Evolutionary conservation across 2,888 invertebrate species (phyloP), one percentile per base, ranked within the genome.

Genomic region (Arrhopalites spinosus): DNA sequence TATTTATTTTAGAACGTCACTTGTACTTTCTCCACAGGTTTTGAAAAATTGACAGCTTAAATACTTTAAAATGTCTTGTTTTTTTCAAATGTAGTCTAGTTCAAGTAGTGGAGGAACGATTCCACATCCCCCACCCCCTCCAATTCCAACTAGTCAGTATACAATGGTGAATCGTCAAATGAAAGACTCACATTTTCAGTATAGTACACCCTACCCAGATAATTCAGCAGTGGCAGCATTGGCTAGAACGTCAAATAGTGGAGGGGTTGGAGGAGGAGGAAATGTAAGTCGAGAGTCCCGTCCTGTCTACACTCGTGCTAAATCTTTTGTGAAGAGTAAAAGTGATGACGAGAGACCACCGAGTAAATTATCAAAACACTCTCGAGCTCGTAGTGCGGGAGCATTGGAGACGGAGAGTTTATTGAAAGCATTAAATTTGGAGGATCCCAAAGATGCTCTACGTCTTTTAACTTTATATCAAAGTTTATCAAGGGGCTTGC

Each of bases 331-430:
- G 66, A 83, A 83, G 73, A 79, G 79, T 13, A 83, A 83, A 73
- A 83, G 83, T 77, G 83, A 83, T 72, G 83, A 83, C 75, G 83
- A 83, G 74, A 76, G 83, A 66, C 81, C 83, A 20, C 81, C 81
- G 20, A 36, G 36, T 61, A 80, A 80, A 77, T 78, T 83, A 68
- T 81, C 81, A 7, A 80, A 82, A 61, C 80, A 83, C 47, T 81
- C 80, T 45, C 77, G 83, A 25, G 83, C 83, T 53, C 77, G 83
- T 61, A 82, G 82, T 78, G 81, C 82, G 23, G 82, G 81, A 71
- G 80, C 80, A 29, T 71, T 83, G 66, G 83, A 83, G 72, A 80
- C 83, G 29, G 81, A 81, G 73, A 81, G 74, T 77, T 78, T 83
- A 68, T 17, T 76, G 5, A 71, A 76, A 67, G 59, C 75, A 0